Base-by-base conservation (phyloP, 2,888 invertebrate genomes). In the Hipparchia semele region DNA sequence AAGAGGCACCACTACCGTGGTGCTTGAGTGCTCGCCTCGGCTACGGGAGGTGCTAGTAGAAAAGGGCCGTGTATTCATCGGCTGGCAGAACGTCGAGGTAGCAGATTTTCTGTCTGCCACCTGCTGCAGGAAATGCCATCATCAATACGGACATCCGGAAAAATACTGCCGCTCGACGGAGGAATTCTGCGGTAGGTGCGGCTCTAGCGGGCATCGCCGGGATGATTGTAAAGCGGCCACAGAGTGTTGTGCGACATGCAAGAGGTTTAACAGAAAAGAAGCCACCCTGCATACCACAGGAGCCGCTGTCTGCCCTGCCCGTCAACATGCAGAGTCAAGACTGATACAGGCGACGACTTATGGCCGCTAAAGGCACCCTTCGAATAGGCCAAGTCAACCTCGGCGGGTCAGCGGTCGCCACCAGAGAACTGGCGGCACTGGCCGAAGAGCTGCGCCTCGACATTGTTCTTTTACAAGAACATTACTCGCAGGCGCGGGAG, bases 121-220 rank as follows among this genome's bases (percentile, higher is more conserved):
- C 0, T 80, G 79, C 73, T 81, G 79, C 71, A 59, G 6, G 0
- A 81, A 77, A 6, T 85, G 86, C 64, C 23, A 23, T 1, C 23
- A 23, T 1, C 76, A 76, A 0, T 84, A 83, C 45, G 84, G 84
- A 0, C 82, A 85, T 77, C 82, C 82, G 0, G 83, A 80, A 1
- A 80, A 80, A 3, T 78, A 75, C 49, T 84, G 82, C 59, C 10
- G 66, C 0, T 81, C 82, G 0, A 81, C 81, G 2, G 70, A 64
- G 23, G 56, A 13, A 6, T 56, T 6, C 56, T 70, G 68, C 51
- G 51, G 68, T 3, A 65, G n/a, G 49, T 70, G 64, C 58, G 58
- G 58, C 2, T 12, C n/a, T 0, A 5, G 13, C 0, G 65, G 58
- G 2, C 58, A 70, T 45, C 6, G 49, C 2, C 6, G 54, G 1